Conservation (phyloP, 1,140 invertebrate species). For the Eueides isabella region DNA sequence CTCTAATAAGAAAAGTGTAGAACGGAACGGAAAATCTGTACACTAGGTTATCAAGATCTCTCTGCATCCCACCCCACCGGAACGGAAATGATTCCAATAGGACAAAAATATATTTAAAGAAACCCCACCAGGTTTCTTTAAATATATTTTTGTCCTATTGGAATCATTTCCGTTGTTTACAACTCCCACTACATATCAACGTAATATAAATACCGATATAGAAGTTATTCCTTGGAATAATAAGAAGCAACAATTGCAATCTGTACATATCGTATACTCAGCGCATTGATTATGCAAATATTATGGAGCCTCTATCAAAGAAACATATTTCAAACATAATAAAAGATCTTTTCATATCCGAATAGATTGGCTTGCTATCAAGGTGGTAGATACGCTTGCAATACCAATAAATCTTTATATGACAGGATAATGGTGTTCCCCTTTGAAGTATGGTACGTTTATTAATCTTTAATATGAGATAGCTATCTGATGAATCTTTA, state of each 20-base stretch:
- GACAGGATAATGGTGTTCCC: conserved; percentile 44
- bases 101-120: too few relatives aligned
- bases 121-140: too few relatives aligned
- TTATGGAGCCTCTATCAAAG: neutral
- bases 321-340: conserved; percentile 15
- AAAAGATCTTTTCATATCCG: conserved; percentile 27
- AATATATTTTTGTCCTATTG: too few relatives aligned
- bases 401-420: conserved; percentile 43
- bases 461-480: conserved; percentile 41
- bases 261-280: neutral
- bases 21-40: too few relatives aligned
- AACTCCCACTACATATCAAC: too few relatives aligned
- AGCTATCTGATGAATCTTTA: conserved; percentile 36
- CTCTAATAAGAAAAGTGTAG: too few relatives aligned
- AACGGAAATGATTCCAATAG: too few relatives aligned
- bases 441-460: conserved; percentile 46
- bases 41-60: too few relatives aligned
- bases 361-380: conserved; percentile 14
- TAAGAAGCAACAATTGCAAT: neutral
- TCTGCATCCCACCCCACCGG: too few relatives aligned
- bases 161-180: too few relatives aligned
- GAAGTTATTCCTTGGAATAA: neutral
- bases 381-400: conserved; percentile 28
- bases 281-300: neutral
- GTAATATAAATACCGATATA: too few relatives aligned